Percentiles rank a stretch among this genome's conserved stretches.
Conservation (phyloP, 2,888 invertebrate genomes). For the Cephus spinipes region DNA sequence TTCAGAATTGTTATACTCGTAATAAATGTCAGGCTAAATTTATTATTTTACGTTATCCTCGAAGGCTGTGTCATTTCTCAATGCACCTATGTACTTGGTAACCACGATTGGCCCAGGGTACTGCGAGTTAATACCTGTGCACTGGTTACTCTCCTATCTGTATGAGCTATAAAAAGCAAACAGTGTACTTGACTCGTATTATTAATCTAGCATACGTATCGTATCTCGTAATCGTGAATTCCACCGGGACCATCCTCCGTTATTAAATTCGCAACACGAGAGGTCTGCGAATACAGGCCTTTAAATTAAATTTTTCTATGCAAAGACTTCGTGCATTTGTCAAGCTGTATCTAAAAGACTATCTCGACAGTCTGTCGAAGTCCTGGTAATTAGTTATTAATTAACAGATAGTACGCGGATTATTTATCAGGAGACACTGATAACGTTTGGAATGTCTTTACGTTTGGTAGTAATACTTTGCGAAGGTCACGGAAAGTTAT, state of each 20-base stretch:
- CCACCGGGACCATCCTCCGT: neutral
- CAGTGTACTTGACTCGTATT: neutral
- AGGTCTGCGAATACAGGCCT: neutral
- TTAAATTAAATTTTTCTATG: neutral
- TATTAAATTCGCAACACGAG: neutral
- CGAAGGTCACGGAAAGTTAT: neutral
- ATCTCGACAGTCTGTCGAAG: neutral
- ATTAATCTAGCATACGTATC: neutral
- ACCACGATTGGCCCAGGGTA: neutral
- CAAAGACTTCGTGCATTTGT: neutral
- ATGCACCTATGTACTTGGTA: neutral
- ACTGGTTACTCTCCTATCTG: neutral
- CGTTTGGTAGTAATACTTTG: neutral
- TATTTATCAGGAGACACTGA: neutral
- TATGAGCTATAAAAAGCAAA: neutral
- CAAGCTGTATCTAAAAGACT: neutral
- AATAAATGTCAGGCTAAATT: neutral
- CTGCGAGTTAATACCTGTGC: neutral
- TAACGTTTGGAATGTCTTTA: neutral
- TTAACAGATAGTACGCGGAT: neutral
- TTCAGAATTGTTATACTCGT: neutral
- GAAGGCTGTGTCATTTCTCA: neutral
- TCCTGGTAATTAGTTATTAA: neutral
- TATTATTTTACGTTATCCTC: neutral
- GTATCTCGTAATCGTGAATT: neutral